Base-by-base conservation (phyloP, 2,888 invertebrate species). In the Dynastes hyllus region DNA sequence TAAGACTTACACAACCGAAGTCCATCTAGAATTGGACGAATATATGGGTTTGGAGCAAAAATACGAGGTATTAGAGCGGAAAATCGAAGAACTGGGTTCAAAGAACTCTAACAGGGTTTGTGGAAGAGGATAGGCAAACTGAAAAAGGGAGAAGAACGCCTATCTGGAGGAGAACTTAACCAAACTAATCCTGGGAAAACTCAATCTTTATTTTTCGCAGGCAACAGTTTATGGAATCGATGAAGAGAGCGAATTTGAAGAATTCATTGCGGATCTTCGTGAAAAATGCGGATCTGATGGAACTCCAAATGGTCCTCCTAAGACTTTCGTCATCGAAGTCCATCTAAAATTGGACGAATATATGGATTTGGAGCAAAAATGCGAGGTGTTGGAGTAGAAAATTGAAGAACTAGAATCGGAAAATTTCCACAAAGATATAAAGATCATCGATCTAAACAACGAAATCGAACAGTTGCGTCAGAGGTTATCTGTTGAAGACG, bases 401-500 rank as follows among this genome's bases (percentile, higher is more conserved):
- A 76, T 78, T 13, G 78, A 75, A 37, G 67, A 51, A 2, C 22
- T 80, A n/a, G 80, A 80, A 22, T n/a, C 40, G 4, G 80, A 80
- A 51, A 80, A 78, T 37, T 50, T 58, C n/a, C 3, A 27, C 16
- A 77, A 80, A 37, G 66, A 80, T n/a, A 50, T 75, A 29, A 71
- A 76, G 22, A 80, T 80, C 4, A 32, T 78, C 58, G 76, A 80
- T 50, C 58, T 80, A 13, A 80, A 67, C 61, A 67, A 75, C 45
- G 79, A 79, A 32, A 66, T 77, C 11, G 77, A 77, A 3, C 65
- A 73, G 55, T 40, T 79, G 13, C 67, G 40, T 8, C 58, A 77
- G 27, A 37, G 66, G 32, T 2, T 66, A 2, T 32, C 66, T 27
- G 29, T 13, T 2, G 66, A 66, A 11, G 51, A 55, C n/a, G 29